Evolutionary conservation across 2,888 invertebrate genomes (phyloP), one percentile per base, ranked within the genome.

Genomic region (Noctua fimbriata): DNA sequence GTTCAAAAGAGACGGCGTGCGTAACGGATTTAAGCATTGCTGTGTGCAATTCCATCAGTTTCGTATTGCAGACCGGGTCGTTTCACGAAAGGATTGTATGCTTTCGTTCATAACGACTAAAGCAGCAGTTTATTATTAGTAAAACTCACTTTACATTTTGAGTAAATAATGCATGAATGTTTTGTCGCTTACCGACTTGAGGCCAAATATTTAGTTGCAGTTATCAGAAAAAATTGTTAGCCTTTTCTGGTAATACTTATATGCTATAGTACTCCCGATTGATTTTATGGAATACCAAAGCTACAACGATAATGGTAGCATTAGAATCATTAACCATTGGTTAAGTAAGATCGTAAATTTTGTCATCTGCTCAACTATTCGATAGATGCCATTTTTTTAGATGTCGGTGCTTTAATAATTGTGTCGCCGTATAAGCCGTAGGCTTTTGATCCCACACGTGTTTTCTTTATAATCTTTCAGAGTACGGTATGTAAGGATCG

Each of bases 21-120:
- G 93, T 94, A 95, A 95, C 96, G 94, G 94, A 95, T 95, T 95
- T 93, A 92, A 94, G 92, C 93, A 93, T 93, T 94, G 94, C 93
- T 94, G 92, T 93, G 94, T 95, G 95, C 95, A 94, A 94, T 94
- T 94, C 94, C 92, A 91, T 91, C 90, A 93, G 93, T 93, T 93
- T 93, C 91, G 90, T 93, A 93, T 92, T 91, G 92, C 89, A 89
- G 88, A 82, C 89, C 78, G 84, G 69, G 81, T 73, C 83, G 78
- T 84, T 89, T 91, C 83, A 85, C 86, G 83, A 87, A 87, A 88
- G 79, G 69, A 81, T 83, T 87, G 77, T 73, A 85, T 71, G 81
- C 67, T 58, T 77, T 73, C 70, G 52, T 75, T 81, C 67, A 58
- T 73, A 73, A 75, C 66, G 71, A 88, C 63, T 70, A 58, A 69